These are phyloP conservation scores for Channa argus DNA, from an alignment of 2,113 vertebrate genomes.

Conservation along the genomic window DNA sequence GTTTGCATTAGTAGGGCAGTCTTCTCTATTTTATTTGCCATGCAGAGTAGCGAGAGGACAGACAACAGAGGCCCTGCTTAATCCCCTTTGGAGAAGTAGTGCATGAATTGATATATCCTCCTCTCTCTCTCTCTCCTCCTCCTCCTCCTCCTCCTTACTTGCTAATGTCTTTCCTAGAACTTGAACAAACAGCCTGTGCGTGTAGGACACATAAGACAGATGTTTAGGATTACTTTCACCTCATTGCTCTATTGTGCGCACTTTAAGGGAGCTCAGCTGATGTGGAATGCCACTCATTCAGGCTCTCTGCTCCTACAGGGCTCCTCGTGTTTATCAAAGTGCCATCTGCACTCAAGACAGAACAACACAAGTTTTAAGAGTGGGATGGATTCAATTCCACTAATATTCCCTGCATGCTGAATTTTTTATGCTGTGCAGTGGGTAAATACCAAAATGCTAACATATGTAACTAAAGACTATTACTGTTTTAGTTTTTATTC, in stretches of 20 bases:
- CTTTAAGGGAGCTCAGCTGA: conserved; percentile 81
- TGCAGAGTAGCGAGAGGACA: conserved; percentile 53
- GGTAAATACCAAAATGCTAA: conserved; percentile 2
- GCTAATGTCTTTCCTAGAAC: conserved; percentile 79
- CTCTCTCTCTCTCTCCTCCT: conserved; percentile 28
- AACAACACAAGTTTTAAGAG: conserved; percentile 39
- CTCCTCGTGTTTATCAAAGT: conserved; percentile 74
- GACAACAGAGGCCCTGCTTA: conserved; percentile 61
- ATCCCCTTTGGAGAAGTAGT: conserved; percentile 77
- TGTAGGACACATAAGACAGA: conserved; percentile 81
- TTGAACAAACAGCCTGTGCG: conserved; percentile 80
- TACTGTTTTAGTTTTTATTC: neutral
- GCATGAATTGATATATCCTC: conserved; percentile 78
- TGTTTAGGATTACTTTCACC: conserved; percentile 84
- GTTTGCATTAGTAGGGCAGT: conserved; percentile 59
- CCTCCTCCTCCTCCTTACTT: conserved; percentile 29
- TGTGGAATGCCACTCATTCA: conserved; percentile 78
- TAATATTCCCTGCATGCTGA: neutral
- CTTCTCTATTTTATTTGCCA: conserved; percentile 70
- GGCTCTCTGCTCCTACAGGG: conserved; percentile 68
- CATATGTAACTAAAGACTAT: neutral
- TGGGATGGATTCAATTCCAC: neutral
- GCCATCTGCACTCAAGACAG: conserved; percentile 73
- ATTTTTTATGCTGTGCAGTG: neutral
- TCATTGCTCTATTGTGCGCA: conserved; percentile 81